phyloP scores from a whole-genome alignment of 2,888 invertebrate species.

The Saturnia japonica region DNA sequence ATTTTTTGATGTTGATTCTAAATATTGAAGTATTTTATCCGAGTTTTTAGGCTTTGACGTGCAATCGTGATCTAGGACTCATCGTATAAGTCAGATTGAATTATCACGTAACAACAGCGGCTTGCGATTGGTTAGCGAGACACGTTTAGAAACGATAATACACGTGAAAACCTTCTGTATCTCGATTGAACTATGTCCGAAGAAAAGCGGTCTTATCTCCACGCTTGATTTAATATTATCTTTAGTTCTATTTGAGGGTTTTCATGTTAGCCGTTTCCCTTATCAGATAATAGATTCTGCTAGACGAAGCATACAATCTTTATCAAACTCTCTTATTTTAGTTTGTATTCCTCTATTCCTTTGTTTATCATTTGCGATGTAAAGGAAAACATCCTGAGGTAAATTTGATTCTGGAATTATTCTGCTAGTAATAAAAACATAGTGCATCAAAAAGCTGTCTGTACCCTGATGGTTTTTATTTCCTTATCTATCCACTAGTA shows the following conservation, averaged over 20 bases:
- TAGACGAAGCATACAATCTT: constrained; percentile 2
- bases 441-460: too few species aligned
- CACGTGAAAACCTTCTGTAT: not conserved
- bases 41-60: not conserved
- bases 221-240: constrained; percentile 22
- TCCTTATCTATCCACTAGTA: too few species aligned
- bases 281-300: constrained; percentile 24
- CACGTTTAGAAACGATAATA: not conserved
- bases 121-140: not conserved
- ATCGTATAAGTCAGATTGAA: not conserved
- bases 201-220: constrained; percentile 17
- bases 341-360: constrained; percentile 6
- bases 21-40: not conserved
- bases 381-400: not conserved
- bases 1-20: too few species aligned
- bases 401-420: not conserved
- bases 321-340: not conserved
- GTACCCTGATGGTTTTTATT: too few species aligned
- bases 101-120: not conserved
- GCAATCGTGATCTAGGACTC: not conserved
- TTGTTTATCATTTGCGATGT: constrained; percentile 2
- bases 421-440: not conserved
- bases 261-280: constrained; percentile 17
- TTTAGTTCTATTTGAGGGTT: constrained; percentile 17
- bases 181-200: not conserved